Percentiles rank a stretch among this genome's conserved stretches.
phyloP scores from a whole-genome alignment of 2,797 vertebrate species.

The Parauchenoglanis ngamensis region DNA sequence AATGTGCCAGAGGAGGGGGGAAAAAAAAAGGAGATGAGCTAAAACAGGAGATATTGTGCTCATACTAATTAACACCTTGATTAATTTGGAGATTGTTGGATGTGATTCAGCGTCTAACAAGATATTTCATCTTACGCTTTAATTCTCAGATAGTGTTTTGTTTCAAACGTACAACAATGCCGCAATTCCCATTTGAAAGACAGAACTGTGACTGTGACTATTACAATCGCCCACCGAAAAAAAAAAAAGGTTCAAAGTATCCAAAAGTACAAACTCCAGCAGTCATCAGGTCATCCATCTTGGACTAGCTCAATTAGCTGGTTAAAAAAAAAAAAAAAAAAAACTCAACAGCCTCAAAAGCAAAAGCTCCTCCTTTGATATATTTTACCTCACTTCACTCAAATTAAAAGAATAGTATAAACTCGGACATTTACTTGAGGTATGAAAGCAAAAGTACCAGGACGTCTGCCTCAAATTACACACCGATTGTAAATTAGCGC shows the following conservation, averaged over 20 bases:
- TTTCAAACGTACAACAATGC: background rate
- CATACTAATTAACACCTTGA: conserved; percentile 31
- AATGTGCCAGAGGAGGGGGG: background rate
- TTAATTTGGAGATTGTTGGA: background rate
- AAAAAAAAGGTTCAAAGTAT: background rate
- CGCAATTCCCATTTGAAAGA: conserved; percentile 7
- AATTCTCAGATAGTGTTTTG: background rate
- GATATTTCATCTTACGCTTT: background rate
- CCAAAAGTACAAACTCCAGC: background rate
- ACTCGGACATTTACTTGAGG: background rate
- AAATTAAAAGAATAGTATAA: background rate
- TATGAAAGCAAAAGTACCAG: background rate
- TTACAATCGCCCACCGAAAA: background rate
- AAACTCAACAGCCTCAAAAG: background rate
- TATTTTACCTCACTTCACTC: background rate
- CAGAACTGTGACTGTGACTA: background rate
- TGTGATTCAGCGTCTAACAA: background rate
- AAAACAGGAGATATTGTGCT: background rate
- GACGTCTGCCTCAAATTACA: background rate
- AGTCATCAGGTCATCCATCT: background rate
- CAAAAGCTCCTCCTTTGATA: background rate
- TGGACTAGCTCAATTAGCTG: background rate
- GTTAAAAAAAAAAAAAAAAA: background rate
- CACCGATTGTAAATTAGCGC: background rate
- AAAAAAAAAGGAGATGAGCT: background rate